Conservation (phyloP, 2,113 vertebrate species). For the Proterorhinus semilunaris region DNA sequence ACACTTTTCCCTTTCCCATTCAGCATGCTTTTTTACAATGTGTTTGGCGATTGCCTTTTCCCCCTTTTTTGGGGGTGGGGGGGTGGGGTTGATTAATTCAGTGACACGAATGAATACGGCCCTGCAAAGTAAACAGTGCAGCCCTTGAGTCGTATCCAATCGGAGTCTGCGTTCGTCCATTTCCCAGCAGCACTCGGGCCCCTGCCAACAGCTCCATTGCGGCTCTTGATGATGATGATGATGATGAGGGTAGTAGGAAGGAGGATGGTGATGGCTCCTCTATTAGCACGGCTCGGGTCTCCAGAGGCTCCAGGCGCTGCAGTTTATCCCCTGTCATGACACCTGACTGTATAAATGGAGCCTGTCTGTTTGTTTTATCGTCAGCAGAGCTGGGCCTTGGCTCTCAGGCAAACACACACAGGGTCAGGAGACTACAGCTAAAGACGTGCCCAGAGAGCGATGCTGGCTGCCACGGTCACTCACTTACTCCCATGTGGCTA, state of each 20-base stretch:
- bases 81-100: constrained; percentile 57
- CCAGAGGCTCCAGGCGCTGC: constrained; percentile 42
- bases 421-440: constrained; percentile 64
- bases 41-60: constrained; percentile 52
- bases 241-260: constrained; percentile 52
- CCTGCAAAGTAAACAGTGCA: constrained; percentile 54
- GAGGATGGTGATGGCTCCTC: constrained; percentile 55
- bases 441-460: constrained; percentile 68
- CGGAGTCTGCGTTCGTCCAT: constrained; percentile 48
- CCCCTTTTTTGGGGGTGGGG: background rate
- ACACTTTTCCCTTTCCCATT: constrained; percentile 36
- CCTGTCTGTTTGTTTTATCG: constrained; percentile 73
- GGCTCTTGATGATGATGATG: constrained; percentile 54
- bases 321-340: constrained; percentile 72
- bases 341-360: constrained; percentile 74
- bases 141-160: constrained; percentile 61
- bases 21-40: constrained; percentile 26
- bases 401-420: constrained; percentile 67
- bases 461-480: constrained; percentile 68
- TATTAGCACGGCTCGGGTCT: constrained; percentile 52
- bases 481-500: constrained; percentile 67
- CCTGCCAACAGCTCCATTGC: constrained; percentile 46
- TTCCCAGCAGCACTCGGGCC: constrained; percentile 57
- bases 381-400: constrained; percentile 52
- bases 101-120: constrained; percentile 56